phyloP scores from a whole-genome alignment of 2,888 invertebrate species.

The Agrochola lota region DNA sequence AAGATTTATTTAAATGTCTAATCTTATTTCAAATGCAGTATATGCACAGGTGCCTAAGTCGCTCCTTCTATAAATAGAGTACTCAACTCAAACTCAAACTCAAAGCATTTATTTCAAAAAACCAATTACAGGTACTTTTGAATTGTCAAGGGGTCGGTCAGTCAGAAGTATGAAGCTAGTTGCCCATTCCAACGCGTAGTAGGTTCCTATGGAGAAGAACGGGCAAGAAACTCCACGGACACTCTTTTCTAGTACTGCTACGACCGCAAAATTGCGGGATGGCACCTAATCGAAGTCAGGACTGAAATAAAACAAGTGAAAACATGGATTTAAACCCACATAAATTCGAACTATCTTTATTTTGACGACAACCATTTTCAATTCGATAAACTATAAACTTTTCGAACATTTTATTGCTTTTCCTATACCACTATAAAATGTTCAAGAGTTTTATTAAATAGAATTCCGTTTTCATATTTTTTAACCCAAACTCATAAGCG shows the following conservation, averaged over 20 bases:
- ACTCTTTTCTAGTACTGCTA: too few species aligned
- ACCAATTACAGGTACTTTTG: too few species aligned
- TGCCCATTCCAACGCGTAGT: too few species aligned
- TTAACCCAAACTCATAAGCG: conserved; percentile 13
- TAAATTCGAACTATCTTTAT: conserved; percentile 22
- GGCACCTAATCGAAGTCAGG: not conserved
- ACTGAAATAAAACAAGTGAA: conserved; percentile 20
- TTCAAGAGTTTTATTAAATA: conserved; percentile 31
- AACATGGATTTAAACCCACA: conserved; percentile 9
- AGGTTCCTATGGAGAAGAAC: too few species aligned
- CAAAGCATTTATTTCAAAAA: too few species aligned
- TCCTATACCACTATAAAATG: conserved; percentile 51
- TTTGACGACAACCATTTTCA: conserved; percentile 31
- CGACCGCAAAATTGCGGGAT: not conserved
- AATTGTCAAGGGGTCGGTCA: too few species aligned
- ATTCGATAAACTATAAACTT: conserved; percentile 44
- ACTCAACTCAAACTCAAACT: too few species aligned
- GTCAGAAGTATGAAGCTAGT: too few species aligned
- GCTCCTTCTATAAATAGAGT: not conserved
- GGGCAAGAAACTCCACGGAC: too few species aligned
- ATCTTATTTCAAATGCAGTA: too few species aligned
- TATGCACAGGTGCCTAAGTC: not conserved
- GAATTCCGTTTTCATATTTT: conserved; percentile 38
- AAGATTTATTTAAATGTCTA: too few species aligned
- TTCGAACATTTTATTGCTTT: conserved; percentile 42